Percentiles rank a stretch among this genome's conserved stretches.
Conservation (phyloP, 2,113 vertebrate species). For the Plectropomus leopardus region DNA sequence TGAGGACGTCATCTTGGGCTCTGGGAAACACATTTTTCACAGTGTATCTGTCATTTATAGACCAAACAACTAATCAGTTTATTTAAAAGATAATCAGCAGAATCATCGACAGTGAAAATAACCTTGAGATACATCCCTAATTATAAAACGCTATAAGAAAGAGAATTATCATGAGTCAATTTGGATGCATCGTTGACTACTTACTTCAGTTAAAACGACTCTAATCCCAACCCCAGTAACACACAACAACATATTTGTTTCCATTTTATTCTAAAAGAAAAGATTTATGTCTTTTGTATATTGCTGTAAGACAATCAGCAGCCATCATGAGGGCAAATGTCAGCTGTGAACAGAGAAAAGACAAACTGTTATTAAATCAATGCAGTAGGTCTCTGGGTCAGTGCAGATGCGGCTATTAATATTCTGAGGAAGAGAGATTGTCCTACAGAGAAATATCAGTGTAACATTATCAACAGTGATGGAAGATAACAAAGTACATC, state of each 20-base stretch:
- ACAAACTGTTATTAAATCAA: conserved; percentile 17
- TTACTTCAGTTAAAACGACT: not conserved
- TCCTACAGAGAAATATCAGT: not conserved
- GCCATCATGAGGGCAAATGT: not conserved
- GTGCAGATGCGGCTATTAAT: not conserved
- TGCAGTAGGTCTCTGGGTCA: not conserved
- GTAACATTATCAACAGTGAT: too few species aligned
- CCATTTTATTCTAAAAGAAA: not conserved
- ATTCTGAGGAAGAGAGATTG: too few species aligned
- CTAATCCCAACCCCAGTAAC: not conserved
- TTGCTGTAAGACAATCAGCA: not conserved
- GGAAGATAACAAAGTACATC: not conserved
- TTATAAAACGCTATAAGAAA: not conserved
- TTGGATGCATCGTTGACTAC: not conserved
- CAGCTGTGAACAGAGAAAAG: conserved; percentile 11
- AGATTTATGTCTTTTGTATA: not conserved
- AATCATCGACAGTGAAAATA: too few species aligned
- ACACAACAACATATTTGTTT: not conserved
- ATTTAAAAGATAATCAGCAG: too few species aligned
- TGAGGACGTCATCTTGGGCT: too few species aligned
- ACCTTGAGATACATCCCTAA: too few species aligned
- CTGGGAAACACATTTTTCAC: too few species aligned
- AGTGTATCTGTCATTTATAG: too few species aligned
- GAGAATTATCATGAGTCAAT: too few species aligned
- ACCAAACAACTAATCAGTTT: too few species aligned